Percentiles rank a stretch among this genome's conserved stretches.
Evolutionary conservation across 2,113 vertebrate genomes (phyloP).

Genomic region (Podocnemis expansa): DNA sequence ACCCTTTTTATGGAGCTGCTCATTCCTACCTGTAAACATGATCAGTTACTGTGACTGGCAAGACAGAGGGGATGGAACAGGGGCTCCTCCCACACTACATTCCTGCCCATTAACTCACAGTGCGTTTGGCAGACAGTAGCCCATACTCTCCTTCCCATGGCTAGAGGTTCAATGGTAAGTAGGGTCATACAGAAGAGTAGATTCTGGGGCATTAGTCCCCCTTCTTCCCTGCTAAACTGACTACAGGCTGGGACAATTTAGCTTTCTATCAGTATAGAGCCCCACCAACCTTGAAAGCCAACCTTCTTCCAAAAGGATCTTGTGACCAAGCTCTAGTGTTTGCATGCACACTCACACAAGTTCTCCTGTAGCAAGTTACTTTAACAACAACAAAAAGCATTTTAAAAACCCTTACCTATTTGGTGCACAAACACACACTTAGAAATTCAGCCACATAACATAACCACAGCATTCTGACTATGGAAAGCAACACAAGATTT

Average conservation of each 20-base stretch:
- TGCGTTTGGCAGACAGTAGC: not conserved
- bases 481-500: not conserved
- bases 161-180: no score
- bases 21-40: not conserved
- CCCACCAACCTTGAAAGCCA: not conserved
- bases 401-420: not conserved
- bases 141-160: not conserved
- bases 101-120: not conserved
- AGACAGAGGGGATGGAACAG: not conserved
- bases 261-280: not conserved
- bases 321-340: not conserved
- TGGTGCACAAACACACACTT: fast-evolving
- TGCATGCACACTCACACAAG: not conserved
- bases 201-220: not conserved
- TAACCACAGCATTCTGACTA: not conserved
- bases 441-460: not conserved
- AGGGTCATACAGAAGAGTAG: no score
- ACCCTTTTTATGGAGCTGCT: not conserved
- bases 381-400: no score
- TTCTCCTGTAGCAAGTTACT: not conserved
- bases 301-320: not conserved
- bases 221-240: not conserved
- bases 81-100: not conserved
- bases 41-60: not conserved
- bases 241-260: not conserved